phyloP scores from a whole-genome alignment of 2,113 vertebrate species.

The Acrocephalus arundinaceus region DNA sequence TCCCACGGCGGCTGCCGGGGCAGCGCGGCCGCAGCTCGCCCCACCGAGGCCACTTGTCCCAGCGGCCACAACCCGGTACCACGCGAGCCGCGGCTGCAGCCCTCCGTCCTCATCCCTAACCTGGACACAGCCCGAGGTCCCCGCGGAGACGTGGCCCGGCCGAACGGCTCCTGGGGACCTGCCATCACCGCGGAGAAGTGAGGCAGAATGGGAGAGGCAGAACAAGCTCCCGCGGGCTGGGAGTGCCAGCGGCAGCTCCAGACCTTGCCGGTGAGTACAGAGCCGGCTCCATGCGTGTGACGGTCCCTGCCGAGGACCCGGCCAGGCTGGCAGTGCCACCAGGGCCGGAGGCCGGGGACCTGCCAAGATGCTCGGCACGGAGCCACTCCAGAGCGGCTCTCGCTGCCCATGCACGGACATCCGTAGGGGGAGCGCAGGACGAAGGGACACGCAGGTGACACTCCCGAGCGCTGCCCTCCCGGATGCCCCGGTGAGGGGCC shows the following conservation, averaged over 20 bases:
- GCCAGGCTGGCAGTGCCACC: not conserved
- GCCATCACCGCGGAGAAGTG: rapidly evolving
- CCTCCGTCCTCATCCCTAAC: not conserved
- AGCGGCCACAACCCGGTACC: not conserved
- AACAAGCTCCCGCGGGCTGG: not conserved
- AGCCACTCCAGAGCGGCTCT: not conserved
- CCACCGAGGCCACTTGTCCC: not conserved
- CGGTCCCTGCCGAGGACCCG: not conserved
- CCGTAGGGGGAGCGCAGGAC: not conserved
- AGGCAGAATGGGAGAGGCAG: not conserved
- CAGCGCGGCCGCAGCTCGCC: not conserved
- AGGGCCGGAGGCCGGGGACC: not conserved
- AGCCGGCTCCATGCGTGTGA: not conserved
- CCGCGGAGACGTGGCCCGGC: not conserved
- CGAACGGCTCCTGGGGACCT: not conserved
- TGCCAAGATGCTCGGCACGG: not conserved
- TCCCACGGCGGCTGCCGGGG: constrained; percentile 16
- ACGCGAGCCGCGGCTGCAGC: not conserved
- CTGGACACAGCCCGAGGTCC: not conserved
- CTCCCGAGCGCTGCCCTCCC: not conserved
- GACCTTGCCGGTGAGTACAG: not conserved
- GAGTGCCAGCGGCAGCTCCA: not conserved
- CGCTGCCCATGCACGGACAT: not conserved
- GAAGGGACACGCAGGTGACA: not conserved
- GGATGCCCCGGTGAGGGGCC: not conserved